Percentiles rank a stretch among this genome's conserved stretches.
Conservation (phyloP, 1,140 invertebrate genomes). For the Drosophila tani region DNA sequence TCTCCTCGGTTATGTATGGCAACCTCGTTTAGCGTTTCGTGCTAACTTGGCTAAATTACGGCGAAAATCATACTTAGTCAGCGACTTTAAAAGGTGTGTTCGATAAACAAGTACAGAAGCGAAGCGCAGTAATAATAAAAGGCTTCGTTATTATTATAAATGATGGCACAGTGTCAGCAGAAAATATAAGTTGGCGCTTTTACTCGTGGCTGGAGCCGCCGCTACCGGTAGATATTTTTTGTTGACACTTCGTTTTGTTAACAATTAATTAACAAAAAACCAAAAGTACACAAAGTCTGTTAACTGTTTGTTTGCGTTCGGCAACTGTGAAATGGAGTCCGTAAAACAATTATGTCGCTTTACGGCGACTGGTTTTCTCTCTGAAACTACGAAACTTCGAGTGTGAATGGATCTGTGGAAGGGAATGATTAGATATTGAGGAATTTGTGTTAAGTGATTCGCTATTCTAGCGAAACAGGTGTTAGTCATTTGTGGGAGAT, state of each 20-base stretch:
- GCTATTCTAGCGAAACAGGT: slow-evolving; percentile 27
- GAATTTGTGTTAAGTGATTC: slow-evolving; percentile 53
- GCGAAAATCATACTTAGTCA: slow-evolving; percentile 66
- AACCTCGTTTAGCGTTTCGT: slow-evolving; percentile 42
- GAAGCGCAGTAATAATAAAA: slow-evolving; percentile 39
- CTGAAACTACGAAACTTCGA: background rate
- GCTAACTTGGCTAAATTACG: slow-evolving; percentile 71
- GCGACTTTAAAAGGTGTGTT: slow-evolving; percentile 50
- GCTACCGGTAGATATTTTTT: slow-evolving; percentile 17
- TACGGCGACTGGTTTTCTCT: slow-evolving; percentile 35
- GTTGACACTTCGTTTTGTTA: slow-evolving; percentile 71
- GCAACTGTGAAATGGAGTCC: slow-evolving; percentile 40
- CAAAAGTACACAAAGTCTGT: slow-evolving; percentile 36
- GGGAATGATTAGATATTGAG: slow-evolving; percentile 14
- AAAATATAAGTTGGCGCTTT: slow-evolving; percentile 51
- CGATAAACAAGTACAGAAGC: slow-evolving; percentile 33
- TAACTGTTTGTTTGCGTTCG: slow-evolving; percentile 59
- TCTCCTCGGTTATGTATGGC: slow-evolving; percentile 4
- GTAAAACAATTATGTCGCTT: slow-evolving; percentile 63
- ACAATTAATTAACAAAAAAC: slow-evolving; percentile 73
- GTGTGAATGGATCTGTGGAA: background rate
- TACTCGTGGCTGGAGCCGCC: slow-evolving; percentile 5
- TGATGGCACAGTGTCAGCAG: slow-evolving; percentile 50
- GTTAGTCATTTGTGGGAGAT: slow-evolving; percentile 32
- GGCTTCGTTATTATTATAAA: slow-evolving; percentile 38